Base-by-base conservation (phyloP, 2,797 vertebrate species). In the Anguilla obscura region DNA sequence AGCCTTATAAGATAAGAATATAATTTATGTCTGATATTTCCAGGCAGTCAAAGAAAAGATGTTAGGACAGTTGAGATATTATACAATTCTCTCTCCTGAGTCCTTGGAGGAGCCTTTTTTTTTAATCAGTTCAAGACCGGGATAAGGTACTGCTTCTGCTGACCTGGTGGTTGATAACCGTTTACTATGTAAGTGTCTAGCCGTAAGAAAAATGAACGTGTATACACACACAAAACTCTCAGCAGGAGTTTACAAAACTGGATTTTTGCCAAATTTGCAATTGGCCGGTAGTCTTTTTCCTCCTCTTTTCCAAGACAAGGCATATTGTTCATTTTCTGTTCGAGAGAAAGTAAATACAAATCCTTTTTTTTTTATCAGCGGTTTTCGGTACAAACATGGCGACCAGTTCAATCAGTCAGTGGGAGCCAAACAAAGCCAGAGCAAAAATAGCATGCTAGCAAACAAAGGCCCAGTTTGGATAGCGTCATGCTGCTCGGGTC, bases 11-110 rank as follows among this genome's bases (percentile, higher is more conserved):
- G 79, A 82, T 82, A 82, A 82, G 79, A 50, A 45, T 82, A 82
- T 82, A 82, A 82, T 82, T 82, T 82, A 82, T 50, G 79, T 82
- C 45, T 50, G 79, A 82, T 82, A 79, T 82, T 82, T 50, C 79
- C 45, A 50, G 79, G 79, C 79, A 82, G 79, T n/a, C 79, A 82
- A 24, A 45, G 79, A 82, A 50, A 50, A 82, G 45, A 82, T 82
- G 79, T 82, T 82, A 82, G 79, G 79, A 82, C 79, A 50, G 79
- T 45, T 48, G 79, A 82, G 79, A 82, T 82, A 82, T 82, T 82
- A 82, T 82, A 50, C 79, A 82, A 82, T 82, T 82, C 45, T 82
- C 79, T n/a, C 40, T 76, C 16, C 74, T 36, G 74, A 82, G 79
- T 82, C 79, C 79, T 82, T 82, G 79, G 79, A 48, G 79, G 6